Evolutionary conservation across 35 echinoderm and acorn worm genomes (phyloP).

Genomic region (Heliocidaris tuberculata): DNA sequence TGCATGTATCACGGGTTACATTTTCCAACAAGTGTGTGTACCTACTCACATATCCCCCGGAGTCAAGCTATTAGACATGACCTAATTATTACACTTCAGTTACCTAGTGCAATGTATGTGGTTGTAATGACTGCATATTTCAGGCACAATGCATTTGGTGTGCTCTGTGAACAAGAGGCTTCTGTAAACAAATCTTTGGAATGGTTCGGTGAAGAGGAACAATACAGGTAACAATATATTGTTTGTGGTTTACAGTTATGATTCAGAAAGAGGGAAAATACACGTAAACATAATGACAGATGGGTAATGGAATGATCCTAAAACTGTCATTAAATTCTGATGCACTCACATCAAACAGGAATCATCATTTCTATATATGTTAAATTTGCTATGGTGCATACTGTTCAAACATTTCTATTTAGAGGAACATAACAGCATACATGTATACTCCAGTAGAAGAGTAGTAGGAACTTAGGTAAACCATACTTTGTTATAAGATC

Average conservation of each 20-base stretch:
- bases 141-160: background rate
- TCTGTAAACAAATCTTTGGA: constrained; percentile 5
- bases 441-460: no score
- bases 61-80: background rate
- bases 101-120: background rate
- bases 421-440: no score
- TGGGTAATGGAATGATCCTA: background rate
- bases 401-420: no score
- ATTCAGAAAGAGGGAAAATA: background rate
- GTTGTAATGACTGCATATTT: background rate
- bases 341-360: no score
- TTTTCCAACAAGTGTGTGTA: no score
- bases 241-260: background rate
- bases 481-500: no score
- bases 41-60: no score
- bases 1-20: background rate
- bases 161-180: background rate
- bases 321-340: no score
- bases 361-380: no score
- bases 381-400: no score
- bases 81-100: background rate
- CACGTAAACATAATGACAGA: background rate
- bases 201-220: background rate
- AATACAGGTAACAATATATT: background rate
- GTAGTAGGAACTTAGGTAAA: no score